phyloP scores from a whole-genome alignment of 2,113 vertebrate species.

The Oenanthe melanoleuca region DNA sequence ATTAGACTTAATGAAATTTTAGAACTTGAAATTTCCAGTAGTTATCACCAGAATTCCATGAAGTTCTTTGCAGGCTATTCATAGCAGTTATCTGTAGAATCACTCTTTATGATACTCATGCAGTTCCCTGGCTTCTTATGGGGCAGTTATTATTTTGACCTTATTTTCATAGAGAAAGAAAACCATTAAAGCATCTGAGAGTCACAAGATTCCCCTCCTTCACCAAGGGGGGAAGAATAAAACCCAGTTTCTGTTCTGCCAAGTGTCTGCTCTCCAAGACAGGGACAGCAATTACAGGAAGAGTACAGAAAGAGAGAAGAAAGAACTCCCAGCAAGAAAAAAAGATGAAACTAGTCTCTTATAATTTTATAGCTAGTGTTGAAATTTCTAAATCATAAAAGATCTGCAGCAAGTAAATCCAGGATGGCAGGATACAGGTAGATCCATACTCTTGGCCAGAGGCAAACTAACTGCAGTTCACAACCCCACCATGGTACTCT shows the following conservation, averaged over 20 bases:
- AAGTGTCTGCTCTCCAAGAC: background rate
- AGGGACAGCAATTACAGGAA: background rate
- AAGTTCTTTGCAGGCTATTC: background rate
- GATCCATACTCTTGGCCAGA: background rate
- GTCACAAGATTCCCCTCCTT: background rate
- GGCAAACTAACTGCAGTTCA: background rate
- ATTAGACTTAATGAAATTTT: background rate
- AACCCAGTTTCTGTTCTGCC: background rate
- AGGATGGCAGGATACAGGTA: background rate
- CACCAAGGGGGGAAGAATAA: background rate
- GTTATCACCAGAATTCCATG: background rate
- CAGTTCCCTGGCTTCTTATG: background rate
- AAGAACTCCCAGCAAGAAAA: background rate
- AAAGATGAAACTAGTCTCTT: background rate
- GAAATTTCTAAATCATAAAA: background rate
- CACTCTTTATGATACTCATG: background rate
- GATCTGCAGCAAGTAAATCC: background rate
- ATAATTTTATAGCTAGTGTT: background rate
- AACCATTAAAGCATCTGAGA: background rate
- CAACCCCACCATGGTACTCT: background rate
- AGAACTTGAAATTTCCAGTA: background rate
- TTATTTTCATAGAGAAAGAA: background rate
- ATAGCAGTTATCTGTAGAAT: background rate
- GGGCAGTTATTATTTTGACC: background rate
- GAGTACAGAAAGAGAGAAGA: background rate